Evolutionary conservation across 1,140 invertebrate genomes (phyloP), one percentile per base, ranked within the genome.

Genomic region (Latrodectus geometricus): DNA sequence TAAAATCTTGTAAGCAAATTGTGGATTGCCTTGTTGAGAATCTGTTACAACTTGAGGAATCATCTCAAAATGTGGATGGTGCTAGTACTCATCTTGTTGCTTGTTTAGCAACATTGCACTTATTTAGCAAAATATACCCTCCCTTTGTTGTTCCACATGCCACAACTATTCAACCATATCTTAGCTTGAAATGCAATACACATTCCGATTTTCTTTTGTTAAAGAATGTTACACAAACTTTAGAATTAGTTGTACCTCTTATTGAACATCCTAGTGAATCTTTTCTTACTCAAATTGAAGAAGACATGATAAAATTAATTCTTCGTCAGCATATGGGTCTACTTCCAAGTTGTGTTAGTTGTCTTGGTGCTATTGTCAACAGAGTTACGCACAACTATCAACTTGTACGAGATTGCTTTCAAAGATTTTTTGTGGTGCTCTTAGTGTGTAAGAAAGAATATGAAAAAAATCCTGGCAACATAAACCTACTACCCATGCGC

Each of bases 241-340:
- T 99, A 72, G 97, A 98, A 91, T 91, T 98, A 72, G 97, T 99
- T 20, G 97, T 99, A 17, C 99, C 99, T 0, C 91, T 99, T 23
- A 97, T 99, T 94, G 97, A 99, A 90, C 98, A 99, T 92, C 98
- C 99, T 0, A 98, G 97, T 91, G 97, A 99, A 91, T 95, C 95
- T 87, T 99, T 99, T 92, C 93, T 99, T 77, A 95, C 96, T 8
- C 96, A 98, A 88, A 92, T 99, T 21, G 99, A 99, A 91, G 97
- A 98, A 91, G 97, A 98, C 91, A 95, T 98, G 77, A 96, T 98
- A 86, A 97, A 99, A 91, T 91, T 99, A 21, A 97, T 99, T 78
- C 92, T 99, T 54, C 95, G 95, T 88, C 95, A 97, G 88, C 96
- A 95, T 95, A 94, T 95, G 61, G 88, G 92, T 89, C 90, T 93